phyloP scores from a whole-genome alignment of 2,797 vertebrate species.

The Heteromormyrus szaboi region DNA sequence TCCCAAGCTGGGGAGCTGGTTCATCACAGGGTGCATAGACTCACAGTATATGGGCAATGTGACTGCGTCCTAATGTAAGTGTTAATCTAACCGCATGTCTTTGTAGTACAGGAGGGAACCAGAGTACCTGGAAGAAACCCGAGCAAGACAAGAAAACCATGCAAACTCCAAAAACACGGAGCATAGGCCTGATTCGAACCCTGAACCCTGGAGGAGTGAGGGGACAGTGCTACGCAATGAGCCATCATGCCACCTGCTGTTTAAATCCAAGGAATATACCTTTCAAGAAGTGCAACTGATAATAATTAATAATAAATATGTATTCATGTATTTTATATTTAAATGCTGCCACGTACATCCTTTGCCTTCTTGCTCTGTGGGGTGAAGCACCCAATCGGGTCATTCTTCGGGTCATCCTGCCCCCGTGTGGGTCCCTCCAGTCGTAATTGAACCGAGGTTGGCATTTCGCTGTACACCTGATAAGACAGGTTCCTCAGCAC shows the following conservation, averaged over 20 bases:
- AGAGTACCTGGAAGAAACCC: not conserved
- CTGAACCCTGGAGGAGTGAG: not conserved
- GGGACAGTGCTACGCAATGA: not conserved
- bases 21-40: not conserved
- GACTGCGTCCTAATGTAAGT: not conserved
- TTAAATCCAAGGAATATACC: not conserved
- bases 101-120: not conserved
- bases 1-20: not conserved
- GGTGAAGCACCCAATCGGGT: constrained; percentile 85
- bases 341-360: constrained; percentile 57
- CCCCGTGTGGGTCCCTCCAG: constrained; percentile 69
- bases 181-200: not conserved
- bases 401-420: constrained; percentile 35
- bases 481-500: constrained; percentile 91
- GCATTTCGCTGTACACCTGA: constrained; percentile 82
- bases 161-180: not conserved
- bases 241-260: not conserved
- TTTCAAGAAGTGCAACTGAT: not conserved
- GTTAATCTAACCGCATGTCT: not conserved
- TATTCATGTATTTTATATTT: constrained; percentile 16
- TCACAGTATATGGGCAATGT: not conserved
- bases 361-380: constrained; percentile 81
- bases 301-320: not conserved
- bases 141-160: not conserved
- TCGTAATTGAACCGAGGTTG: constrained; percentile 52